phyloP scores from a whole-genome alignment of 2,113 vertebrate species.

The Dryoscopus gambensis region DNA sequence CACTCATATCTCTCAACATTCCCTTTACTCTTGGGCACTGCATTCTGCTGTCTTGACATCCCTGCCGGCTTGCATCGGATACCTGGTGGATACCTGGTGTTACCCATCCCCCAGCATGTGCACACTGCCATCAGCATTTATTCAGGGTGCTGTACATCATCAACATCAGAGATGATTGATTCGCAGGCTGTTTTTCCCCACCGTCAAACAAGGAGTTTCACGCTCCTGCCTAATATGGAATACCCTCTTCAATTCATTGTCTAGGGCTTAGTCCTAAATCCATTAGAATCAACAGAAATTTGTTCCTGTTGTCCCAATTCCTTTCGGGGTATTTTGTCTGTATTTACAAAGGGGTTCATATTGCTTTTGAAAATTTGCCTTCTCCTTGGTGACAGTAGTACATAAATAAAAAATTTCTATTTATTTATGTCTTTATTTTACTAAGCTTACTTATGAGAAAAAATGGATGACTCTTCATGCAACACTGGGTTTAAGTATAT shows the following conservation, averaged over 20 bases:
- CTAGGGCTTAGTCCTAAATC: neutral
- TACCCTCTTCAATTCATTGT: rapidly evolving
- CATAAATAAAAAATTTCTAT: neutral
- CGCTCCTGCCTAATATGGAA: neutral
- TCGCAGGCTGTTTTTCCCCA: neutral
- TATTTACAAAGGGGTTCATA: neutral
- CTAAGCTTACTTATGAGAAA: neutral
- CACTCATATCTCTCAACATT: neutral
- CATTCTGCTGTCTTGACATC: neutral
- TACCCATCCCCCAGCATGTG: neutral
- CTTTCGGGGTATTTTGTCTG: neutral
- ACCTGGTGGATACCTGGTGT: neutral
- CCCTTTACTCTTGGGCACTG: neutral
- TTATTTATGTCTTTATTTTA: neutral
- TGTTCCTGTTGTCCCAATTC: neutral
- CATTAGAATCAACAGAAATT: neutral
- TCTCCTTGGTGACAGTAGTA: neutral
- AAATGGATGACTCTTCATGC: neutral
- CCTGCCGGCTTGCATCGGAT: neutral
- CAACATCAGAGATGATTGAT: neutral
- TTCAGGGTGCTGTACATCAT: neutral
- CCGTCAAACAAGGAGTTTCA: neutral
- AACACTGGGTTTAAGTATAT: neutral
- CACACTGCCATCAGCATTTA: neutral
- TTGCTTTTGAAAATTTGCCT: neutral